Conservation (phyloP, 2,797 vertebrate species). For the Discoglossus pictus region DNA sequence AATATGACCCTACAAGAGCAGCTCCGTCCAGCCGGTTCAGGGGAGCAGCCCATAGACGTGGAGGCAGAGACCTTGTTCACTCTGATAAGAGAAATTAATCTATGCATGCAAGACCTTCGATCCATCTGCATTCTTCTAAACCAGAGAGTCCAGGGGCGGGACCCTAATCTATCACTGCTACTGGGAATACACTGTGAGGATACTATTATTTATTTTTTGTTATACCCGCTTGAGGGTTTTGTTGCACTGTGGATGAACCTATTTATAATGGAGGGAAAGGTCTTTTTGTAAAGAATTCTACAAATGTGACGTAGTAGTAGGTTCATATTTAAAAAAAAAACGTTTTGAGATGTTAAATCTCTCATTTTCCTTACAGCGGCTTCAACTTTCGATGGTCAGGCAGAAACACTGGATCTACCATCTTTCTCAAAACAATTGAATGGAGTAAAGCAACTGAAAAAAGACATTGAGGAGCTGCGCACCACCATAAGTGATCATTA, state of each 20-base stretch:
- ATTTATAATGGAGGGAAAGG: no score
- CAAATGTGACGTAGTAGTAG: no score
- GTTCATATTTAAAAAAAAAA: no score
- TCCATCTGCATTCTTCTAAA: slow-evolving; percentile 92
- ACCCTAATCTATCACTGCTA: slow-evolving; percentile 95
- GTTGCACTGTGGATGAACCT: no score
- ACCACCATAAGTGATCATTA: slow-evolving; percentile 92
- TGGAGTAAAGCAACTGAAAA: slow-evolving; percentile 85
- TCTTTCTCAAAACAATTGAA: slow-evolving; percentile 84
- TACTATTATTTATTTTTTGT: background rate
- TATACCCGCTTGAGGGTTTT: rapidly evolving
- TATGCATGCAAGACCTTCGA: slow-evolving; percentile 86
- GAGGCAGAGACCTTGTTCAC: slow-evolving; percentile 71
- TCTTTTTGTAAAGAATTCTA: no score
- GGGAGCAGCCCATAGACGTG: slow-evolving; percentile 64
- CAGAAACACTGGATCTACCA: slow-evolving; percentile 81
- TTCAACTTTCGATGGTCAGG: slow-evolving; percentile 64
- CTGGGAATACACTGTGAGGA: slow-evolving; percentile 90
- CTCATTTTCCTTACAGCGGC: background rate
- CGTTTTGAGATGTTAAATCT: no score
- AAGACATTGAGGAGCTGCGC: slow-evolving; percentile 89
- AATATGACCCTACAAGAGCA: slow-evolving; percentile 90
- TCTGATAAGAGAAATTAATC: slow-evolving; percentile 81
- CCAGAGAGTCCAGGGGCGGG: slow-evolving; percentile 88
- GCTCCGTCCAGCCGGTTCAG: slow-evolving; percentile 70